Percentiles rank a stretch among this genome's conserved stretches.
These are phyloP conservation scores for Gallinago undulata DNA, from an alignment of 2,113 vertebrate species.

Conservation along the genomic window DNA sequence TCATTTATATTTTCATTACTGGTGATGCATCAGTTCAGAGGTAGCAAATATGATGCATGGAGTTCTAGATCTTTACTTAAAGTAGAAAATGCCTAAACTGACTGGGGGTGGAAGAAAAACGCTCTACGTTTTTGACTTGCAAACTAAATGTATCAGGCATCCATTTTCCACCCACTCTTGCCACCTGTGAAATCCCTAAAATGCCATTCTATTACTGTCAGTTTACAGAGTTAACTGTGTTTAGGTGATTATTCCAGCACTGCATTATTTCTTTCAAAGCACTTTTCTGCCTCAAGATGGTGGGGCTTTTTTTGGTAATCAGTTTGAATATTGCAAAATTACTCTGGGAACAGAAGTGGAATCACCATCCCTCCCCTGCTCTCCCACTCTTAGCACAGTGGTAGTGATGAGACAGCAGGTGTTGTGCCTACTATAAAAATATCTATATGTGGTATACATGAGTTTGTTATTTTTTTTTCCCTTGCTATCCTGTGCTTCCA, in stretches of 20 bases:
- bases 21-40: not conserved
- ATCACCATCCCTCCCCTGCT: not conserved
- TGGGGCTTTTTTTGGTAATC: not conserved
- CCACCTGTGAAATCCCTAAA: slow-evolving; percentile 2
- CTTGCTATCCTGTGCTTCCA: not conserved
- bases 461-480: not conserved
- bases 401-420: not conserved
- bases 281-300: not conserved
- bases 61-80: not conserved
- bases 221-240: not conserved
- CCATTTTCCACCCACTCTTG: slow-evolving; percentile 9
- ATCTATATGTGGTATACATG: not conserved
- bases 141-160: not conserved
- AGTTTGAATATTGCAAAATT: not conserved
- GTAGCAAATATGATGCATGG: not conserved
- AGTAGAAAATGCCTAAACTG: not conserved
- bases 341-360: not conserved
- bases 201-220: not conserved
- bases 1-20: not conserved
- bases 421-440: not conserved
- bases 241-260: not conserved
- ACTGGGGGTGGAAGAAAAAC: not conserved
- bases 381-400: not conserved
- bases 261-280: not conserved
- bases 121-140: not conserved